Evolutionary conservation across 1,140 invertebrate species (phyloP).

Genomic region (Drosophila ficusphila): DNA sequence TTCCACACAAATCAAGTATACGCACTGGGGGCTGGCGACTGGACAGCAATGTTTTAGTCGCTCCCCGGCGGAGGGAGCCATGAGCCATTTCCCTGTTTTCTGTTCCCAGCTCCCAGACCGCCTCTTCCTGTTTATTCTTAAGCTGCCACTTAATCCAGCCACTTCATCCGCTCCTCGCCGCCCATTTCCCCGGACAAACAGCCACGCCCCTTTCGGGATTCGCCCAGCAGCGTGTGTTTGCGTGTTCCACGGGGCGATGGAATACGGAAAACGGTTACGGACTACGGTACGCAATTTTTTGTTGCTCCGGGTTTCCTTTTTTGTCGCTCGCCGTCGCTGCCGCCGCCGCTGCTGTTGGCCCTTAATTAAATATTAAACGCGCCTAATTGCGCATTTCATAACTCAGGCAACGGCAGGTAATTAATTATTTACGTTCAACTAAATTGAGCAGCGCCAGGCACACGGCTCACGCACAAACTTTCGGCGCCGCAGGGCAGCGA

Average conservation of each 20-base stretch:
- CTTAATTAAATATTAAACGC: conserved; percentile 82
- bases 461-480: conserved; percentile 60
- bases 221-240: conserved; percentile 18
- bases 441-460: conserved; percentile 71
- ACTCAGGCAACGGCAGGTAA: conserved; percentile 76
- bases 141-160: conserved; percentile 80
- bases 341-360: conserved; percentile 56
- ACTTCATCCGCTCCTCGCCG: conserved; percentile 45
- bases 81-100: background rate
- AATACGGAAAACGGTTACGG: background rate
- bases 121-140: conserved; percentile 65
- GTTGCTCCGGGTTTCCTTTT: conserved; percentile 24
- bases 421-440: conserved; percentile 81
- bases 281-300: conserved; percentile 34
- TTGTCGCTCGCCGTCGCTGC: conserved; percentile 21
- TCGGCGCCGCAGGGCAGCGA: conserved; percentile 16
- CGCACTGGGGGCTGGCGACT: conserved; percentile 59
- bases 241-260: conserved; percentile 38
- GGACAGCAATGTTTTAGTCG: conserved; percentile 44
- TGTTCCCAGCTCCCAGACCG: conserved; percentile 17
- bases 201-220: conserved; percentile 12
- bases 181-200: conserved; percentile 13
- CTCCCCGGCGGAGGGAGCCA: conserved; percentile 25
- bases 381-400: conserved; percentile 81
- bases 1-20: conserved; percentile 70